Percentiles rank a stretch among this genome's conserved stretches.
phyloP scores from a whole-genome alignment of 2,888 invertebrate species.

The Polyommatus icarus region DNA sequence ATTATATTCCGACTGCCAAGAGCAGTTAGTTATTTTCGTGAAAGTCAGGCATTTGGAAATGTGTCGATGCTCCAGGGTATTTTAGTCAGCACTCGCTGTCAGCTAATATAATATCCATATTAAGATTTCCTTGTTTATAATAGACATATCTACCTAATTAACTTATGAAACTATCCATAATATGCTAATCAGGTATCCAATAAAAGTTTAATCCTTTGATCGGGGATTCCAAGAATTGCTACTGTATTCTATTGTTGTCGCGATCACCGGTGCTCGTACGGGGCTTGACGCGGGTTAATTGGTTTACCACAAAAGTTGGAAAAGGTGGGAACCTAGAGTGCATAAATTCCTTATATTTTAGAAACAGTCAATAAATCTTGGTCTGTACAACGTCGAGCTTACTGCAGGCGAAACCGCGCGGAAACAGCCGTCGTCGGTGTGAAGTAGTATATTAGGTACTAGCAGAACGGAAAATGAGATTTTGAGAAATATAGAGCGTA shows the following conservation, averaged over 20 bases:
- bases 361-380: background rate
- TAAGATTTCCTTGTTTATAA: conserved; percentile 14
- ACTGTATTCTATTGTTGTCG: no score
- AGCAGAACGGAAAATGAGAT: background rate
- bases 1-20: background rate
- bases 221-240: no score
- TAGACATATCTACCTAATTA: background rate
- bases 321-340: background rate
- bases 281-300: no score
- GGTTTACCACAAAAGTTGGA: background rate
- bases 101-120: background rate
- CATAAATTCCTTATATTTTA: background rate
- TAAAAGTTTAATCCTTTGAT: background rate
- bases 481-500: background rate
- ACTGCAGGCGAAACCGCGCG: background rate
- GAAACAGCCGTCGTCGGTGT: background rate
- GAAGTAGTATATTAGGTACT: background rate
- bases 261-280: no score
- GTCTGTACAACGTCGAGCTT: background rate
- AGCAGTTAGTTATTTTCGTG: background rate
- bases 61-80: conserved; percentile 25
- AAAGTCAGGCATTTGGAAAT: conserved; percentile 19
- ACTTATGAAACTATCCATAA: no score
- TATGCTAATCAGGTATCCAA: background rate
- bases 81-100: conserved; percentile 13